Base-by-base conservation (phyloP, 2,888 invertebrate species). In the Maniola hyperantus region DNA sequence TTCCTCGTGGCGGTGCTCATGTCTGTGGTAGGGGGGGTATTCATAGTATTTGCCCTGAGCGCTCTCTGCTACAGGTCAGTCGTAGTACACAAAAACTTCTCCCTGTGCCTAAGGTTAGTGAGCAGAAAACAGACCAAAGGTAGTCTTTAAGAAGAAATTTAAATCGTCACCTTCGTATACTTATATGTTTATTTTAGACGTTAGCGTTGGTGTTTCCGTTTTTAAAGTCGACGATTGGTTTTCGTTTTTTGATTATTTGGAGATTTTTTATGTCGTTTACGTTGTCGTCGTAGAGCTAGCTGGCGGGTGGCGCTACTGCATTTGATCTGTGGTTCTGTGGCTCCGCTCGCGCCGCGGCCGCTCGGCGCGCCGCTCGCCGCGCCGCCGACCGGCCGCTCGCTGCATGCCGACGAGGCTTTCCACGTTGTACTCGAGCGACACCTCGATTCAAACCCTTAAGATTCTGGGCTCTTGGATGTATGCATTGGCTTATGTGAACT, bases 21-120 rank as follows among this genome's bases (percentile, higher is more conserved):
- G 96, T 97, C 97, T 95, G 97, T 98, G 95, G 98, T 98, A 96
- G 98, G 98, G 96, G 97, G 98, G 95, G 98, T 98, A 95, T 98
- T 98, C 96, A 96, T 98, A 95, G 96, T 97, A 95, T 98, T 98
- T 96, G 97, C 98, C 95, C 96, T 97, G 95, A 97, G 98, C 97
- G 98, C 98, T 95, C 97, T 98, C 95, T 98, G 98, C 97, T 98
- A 98, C 97, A 97, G 98, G 97, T 97, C 97, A 97, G 97, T 97
- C 95, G 97, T 97, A 96, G 97, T 97, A 96, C 97, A 97, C 97
- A 97, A 97, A 97, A 97, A 97, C 97, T 97, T 97, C 97, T 97
- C 97, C 96, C 97, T 97, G 96, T 97, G 97, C 96, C 97, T 97
- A 96, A 97, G 97, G 97, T 97, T 97, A 97, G 97, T 97, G 96